Conservation (phyloP, 2,797 vertebrate species). For the Sebastes hopkinsi region DNA sequence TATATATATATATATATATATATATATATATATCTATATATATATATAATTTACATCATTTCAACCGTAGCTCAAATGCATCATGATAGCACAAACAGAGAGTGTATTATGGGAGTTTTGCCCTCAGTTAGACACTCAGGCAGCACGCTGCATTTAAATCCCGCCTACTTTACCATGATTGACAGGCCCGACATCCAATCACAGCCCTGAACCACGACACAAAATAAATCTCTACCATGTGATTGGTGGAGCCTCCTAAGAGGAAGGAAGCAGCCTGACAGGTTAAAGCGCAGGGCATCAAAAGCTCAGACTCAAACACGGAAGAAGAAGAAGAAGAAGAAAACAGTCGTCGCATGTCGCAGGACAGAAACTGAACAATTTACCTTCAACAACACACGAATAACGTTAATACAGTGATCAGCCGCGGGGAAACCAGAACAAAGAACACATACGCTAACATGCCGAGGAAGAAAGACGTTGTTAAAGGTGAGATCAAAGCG, state of each 20-base stretch:
- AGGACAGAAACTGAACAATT: rapidly evolving
- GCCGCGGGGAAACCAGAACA: neutral
- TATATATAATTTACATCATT: neutral
- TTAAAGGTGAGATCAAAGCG: constrained; percentile 35
- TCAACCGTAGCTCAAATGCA: neutral
- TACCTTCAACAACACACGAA: neutral
- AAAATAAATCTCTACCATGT: neutral
- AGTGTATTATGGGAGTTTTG: rapidly evolving
- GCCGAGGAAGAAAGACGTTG: constrained; percentile 21
- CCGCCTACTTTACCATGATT: neutral
- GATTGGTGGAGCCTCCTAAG: neutral
- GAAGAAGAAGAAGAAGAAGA: constrained; percentile 6
- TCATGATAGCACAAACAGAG: neutral
- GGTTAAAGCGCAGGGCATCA: neutral
- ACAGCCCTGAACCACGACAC: neutral
- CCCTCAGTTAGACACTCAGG: rapidly evolving
- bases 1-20: neutral
- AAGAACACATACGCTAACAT: constrained; percentile 12
- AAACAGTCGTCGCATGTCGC: neutral
- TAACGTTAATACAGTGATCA: neutral
- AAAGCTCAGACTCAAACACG: rapidly evolving
- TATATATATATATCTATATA: no score
- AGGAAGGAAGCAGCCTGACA: neutral
- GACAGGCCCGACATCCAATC: neutral
- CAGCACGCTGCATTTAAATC: no score